phyloP scores from a whole-genome alignment of 2,888 invertebrate species.

The Hydriomena furcata region DNA sequence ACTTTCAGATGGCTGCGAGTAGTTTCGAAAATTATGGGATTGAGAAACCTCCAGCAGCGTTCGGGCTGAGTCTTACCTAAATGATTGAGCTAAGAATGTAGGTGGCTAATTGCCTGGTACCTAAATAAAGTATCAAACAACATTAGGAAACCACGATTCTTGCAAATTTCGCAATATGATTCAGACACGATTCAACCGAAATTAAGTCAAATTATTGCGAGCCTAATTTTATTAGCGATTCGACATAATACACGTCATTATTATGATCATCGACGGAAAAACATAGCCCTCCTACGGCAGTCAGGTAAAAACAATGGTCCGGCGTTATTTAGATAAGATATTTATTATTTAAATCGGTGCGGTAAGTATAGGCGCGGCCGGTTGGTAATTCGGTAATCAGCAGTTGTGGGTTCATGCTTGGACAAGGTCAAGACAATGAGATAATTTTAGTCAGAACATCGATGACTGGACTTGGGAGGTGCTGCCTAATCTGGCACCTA shows the following conservation, averaged over 20 bases:
- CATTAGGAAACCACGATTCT: conserved; percentile 46
- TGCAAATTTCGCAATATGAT: conserved; percentile 58
- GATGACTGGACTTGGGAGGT: conserved; percentile 19
- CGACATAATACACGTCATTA: conserved; percentile 77
- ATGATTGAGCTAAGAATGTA: neutral
- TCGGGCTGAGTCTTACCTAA: neutral
- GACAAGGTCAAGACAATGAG: conserved; percentile 74
- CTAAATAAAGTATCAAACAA: neutral
- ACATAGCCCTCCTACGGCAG: conserved; percentile 30
- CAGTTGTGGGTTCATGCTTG: conserved; percentile 66
- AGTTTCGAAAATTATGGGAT: too few relatives aligned
- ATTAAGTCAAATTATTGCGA: conserved; percentile 74
- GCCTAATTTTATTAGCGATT: conserved; percentile 80
- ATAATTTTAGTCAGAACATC: conserved; percentile 55
- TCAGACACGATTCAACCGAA: conserved; percentile 71
- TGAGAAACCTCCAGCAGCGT: too few relatives aligned
- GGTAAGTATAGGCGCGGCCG: conserved; percentile 76
- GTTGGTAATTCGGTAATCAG: conserved; percentile 81
- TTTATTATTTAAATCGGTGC: conserved; percentile 81
- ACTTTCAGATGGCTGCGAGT: too few relatives aligned
- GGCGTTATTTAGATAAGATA: conserved; percentile 81
- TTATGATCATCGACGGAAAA: conserved; percentile 59
- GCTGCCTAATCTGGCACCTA: conserved; percentile 14
- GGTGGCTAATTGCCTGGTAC: neutral
- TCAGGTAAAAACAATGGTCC: conserved; percentile 58